These are phyloP conservation scores for Dolichotis patagonum DNA, from an alignment of 2,113 vertebrate species.

Conservation along the genomic window DNA sequence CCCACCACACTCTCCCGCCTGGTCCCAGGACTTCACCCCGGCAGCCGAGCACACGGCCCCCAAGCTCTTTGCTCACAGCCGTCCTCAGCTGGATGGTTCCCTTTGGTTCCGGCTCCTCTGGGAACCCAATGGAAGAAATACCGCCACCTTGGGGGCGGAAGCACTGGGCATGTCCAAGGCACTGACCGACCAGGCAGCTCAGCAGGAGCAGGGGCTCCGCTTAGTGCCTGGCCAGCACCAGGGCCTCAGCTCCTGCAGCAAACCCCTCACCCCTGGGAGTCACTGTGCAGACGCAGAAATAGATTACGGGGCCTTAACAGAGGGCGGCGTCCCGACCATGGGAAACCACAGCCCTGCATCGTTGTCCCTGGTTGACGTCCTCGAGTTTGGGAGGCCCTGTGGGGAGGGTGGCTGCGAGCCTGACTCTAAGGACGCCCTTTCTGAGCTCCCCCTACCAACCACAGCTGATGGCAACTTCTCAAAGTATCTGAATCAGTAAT, in stretches of 20 bases:
- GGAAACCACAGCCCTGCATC: background rate
- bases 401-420: fast-evolving
- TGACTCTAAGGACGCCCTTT: fast-evolving
- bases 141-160: background rate
- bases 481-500: background rate
- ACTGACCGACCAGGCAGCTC: background rate
- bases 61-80: fast-evolving
- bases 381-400: background rate
- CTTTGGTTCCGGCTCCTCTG: background rate
- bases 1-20: too few species aligned
- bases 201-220: background rate
- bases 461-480: background rate
- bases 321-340: background rate
- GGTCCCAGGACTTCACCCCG: background rate
- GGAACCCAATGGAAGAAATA: background rate
- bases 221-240: fast-evolving
- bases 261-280: fast-evolving
- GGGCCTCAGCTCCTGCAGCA: too few species aligned
- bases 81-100: fast-evolving
- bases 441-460: background rate
- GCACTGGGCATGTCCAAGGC: too few species aligned
- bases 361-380: fast-evolving
- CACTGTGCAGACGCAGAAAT: background rate
- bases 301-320: fast-evolving
- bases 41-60: background rate